Conservation (phyloP, 2,888 invertebrate species). For the Ashinkailepas kermadecensis region DNA sequence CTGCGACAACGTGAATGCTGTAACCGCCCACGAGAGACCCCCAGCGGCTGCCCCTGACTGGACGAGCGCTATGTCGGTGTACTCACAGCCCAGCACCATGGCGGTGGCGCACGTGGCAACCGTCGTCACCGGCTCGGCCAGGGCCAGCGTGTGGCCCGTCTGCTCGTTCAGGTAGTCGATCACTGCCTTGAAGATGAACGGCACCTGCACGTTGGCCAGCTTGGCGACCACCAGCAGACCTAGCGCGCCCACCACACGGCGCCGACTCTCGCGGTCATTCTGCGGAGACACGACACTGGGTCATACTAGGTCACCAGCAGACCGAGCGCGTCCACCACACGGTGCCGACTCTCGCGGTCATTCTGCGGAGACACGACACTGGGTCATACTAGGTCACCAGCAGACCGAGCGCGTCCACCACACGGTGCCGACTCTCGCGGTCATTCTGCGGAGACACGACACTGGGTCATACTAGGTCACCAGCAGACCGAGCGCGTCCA, state of each 20-base stretch:
- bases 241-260: slow-evolving; percentile 74
- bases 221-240: slow-evolving; percentile 73
- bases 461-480: no score
- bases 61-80: background rate
- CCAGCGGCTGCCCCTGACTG: no score
- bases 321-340: slow-evolving; percentile 76
- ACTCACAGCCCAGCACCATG: slow-evolving; percentile 79
- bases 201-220: slow-evolving; percentile 81
- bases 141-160: slow-evolving; percentile 48
- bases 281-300: slow-evolving; percentile 37
- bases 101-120: slow-evolving; percentile 68
- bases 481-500: no score
- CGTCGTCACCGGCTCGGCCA: slow-evolving; percentile 47
- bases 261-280: slow-evolving; percentile 65
- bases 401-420: no score
- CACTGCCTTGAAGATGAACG: slow-evolving; percentile 90
- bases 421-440: no score
- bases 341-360: slow-evolving; percentile 60
- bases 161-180: slow-evolving; percentile 73
- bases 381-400: no score
- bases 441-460: no score
- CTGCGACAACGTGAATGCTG: no score
- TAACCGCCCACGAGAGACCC: no score
- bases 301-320: slow-evolving; percentile 40
- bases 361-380: slow-evolving; percentile 48